Evolutionary conservation across 2,888 invertebrate genomes (phyloP).

Genomic region (Andrena minutula): DNA sequence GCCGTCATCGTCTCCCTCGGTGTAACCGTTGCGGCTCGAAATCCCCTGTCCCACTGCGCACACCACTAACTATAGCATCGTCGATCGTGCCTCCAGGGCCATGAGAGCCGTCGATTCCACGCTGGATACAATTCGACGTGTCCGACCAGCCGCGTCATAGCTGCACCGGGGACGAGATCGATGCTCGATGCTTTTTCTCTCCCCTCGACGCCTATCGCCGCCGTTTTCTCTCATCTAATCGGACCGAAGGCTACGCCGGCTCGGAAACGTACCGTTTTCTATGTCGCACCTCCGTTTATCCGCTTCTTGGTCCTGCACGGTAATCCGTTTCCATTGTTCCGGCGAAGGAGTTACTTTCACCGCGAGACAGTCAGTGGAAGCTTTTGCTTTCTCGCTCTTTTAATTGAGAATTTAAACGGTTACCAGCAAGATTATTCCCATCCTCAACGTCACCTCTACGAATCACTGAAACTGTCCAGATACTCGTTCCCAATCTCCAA

Average conservation of each 20-base stretch:
- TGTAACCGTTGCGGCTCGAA: slow-evolving; percentile 12
- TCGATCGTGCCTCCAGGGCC: slow-evolving; percentile 38
- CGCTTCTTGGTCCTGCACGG: background rate
- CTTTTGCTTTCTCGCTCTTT: no score
- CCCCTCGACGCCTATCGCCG: slow-evolving; percentile 55
- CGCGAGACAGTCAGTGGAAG: no score
- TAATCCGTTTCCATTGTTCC: background rate
- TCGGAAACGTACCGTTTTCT: slow-evolving; percentile 10
- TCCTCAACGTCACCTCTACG: background rate
- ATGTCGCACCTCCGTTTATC: slow-evolving; percentile 25
- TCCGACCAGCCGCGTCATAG: slow-evolving; percentile 62
- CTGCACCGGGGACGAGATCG: slow-evolving; percentile 69
- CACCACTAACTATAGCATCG: slow-evolving; percentile 38
- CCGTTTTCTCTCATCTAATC: slow-evolving; percentile 52
- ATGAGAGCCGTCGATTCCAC: slow-evolving; percentile 45
- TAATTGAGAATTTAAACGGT: no score
- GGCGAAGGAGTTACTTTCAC: no score
- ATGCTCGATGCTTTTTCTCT: slow-evolving; percentile 70
- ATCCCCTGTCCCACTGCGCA: background rate
- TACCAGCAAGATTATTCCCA: background rate
- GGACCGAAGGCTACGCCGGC: slow-evolving; percentile 36
- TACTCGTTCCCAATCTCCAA: background rate
- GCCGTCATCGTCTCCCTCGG: slow-evolving; percentile 37
- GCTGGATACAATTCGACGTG: slow-evolving; percentile 42
- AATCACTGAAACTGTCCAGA: background rate